A percentile compares a stretch with the other conserved stretches of the same genome.
phyloP scores from a whole-genome alignment of 2,888 invertebrate species.

The Erebia aethiops region DNA sequence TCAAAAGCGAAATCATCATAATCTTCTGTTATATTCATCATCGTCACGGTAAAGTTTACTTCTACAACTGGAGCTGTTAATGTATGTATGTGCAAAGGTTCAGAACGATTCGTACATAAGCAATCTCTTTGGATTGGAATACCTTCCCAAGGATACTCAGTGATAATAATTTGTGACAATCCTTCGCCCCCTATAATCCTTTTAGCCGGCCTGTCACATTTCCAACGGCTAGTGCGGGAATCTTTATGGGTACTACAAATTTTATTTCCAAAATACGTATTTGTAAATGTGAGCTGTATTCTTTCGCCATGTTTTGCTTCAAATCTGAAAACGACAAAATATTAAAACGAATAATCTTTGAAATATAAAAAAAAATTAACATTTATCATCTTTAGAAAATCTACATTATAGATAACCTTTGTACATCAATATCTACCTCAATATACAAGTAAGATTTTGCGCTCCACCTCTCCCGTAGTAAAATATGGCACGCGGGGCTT shows the following conservation, averaged over 20 bases:
- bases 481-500: slow-evolving; percentile 91
- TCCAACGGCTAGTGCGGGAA: slow-evolving; percentile 86
- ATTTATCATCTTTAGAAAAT: background rate
- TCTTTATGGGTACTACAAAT: slow-evolving; percentile 86
- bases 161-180: slow-evolving; percentile 84
- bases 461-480: slow-evolving; percentile 92
- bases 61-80: slow-evolving; percentile 88
- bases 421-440: slow-evolving; percentile 71
- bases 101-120: slow-evolving; percentile 87
- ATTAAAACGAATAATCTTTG: background rate
- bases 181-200: slow-evolving; percentile 77
- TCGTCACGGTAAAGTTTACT: slow-evolving; percentile 88
- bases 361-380: background rate
- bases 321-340: slow-evolving; percentile 71
- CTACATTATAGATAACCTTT: too few relatives aligned
- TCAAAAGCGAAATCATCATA: slow-evolving; percentile 91
- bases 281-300: slow-evolving; percentile 87
- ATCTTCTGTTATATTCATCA: slow-evolving; percentile 92
- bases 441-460: slow-evolving; percentile 88
- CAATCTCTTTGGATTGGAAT: slow-evolving; percentile 88
- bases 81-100: slow-evolving; percentile 85
- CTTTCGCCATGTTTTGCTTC: slow-evolving; percentile 87
- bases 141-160: slow-evolving; percentile 88
- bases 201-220: slow-evolving; percentile 83
- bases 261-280: slow-evolving; percentile 87